Conservation (phyloP, 1,140 invertebrate species). For the Anastrepha obliqua region DNA sequence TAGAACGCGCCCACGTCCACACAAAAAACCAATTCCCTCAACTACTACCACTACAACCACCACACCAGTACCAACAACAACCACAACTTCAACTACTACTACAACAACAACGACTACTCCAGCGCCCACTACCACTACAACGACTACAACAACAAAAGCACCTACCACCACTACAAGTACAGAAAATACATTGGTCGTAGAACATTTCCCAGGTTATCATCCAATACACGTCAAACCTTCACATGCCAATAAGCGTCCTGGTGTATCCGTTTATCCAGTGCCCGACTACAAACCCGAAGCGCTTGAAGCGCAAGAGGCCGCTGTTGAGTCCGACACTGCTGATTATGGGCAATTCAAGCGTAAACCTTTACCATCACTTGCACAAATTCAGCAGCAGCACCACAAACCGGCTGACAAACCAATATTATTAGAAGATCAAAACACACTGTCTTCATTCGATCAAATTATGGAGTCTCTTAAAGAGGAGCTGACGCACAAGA, state of each 20-base stretch:
- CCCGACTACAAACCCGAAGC: slow-evolving; percentile 62
- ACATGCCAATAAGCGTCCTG: slow-evolving; percentile 59
- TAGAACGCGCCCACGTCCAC: slow-evolving; percentile 57
- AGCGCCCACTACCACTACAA: slow-evolving; percentile 56
- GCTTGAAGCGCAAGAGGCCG: background rate
- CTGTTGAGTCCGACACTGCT: background rate
- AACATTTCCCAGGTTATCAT: slow-evolving; percentile 58
- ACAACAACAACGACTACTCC: slow-evolving; percentile 67
- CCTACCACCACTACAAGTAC: slow-evolving; percentile 58
- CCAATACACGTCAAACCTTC: slow-evolving; percentile 55
- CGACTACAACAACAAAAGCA: slow-evolving; percentile 59
- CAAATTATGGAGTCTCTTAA: slow-evolving; percentile 56
- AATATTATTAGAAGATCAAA: background rate
- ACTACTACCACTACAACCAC: slow-evolving; percentile 62
- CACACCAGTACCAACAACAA: slow-evolving; percentile 60
- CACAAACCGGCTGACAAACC: slow-evolving; percentile 28
- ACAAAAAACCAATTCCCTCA: slow-evolving; percentile 60
- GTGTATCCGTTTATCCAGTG: slow-evolving; percentile 63
- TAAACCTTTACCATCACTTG: slow-evolving; percentile 62
- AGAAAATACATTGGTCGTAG: slow-evolving; percentile 59
- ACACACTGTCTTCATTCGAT: slow-evolving; percentile 52
- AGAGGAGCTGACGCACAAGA: slow-evolving; percentile 26
- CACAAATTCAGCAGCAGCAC: slow-evolving; percentile 61
- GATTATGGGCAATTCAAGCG: slow-evolving; percentile 58
- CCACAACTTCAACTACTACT: slow-evolving; percentile 62